Evolutionary conservation across 2,797 vertebrate genomes (phyloP).

Genomic region (Fundulus diaphanus): DNA sequence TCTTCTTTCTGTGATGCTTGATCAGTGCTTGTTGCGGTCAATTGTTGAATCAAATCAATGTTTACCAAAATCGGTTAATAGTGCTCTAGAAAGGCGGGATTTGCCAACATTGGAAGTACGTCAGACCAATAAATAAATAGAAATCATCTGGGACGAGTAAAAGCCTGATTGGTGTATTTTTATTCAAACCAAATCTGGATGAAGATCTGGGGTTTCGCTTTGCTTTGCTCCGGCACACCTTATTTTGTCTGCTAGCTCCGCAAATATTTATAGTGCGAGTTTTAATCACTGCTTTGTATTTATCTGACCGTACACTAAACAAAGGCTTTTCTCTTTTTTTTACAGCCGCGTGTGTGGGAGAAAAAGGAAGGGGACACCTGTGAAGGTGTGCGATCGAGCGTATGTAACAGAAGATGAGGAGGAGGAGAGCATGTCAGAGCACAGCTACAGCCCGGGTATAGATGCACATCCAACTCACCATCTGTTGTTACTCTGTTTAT

Average conservation of each 20-base stretch:
- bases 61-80: not conserved
- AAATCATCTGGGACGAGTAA: not conserved
- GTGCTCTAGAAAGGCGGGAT: not conserved
- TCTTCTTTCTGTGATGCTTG: no score
- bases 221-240: constrained; percentile 3
- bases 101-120: not conserved
- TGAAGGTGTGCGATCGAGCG: constrained; percentile 85
- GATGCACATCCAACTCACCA: constrained; percentile 19
- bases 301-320: constrained; percentile 16
- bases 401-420: constrained; percentile 87
- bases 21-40: not conserved
- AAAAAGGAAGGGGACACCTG: constrained; percentile 86
- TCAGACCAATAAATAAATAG: not conserved
- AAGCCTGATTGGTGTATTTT: not conserved
- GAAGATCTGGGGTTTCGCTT: not conserved
- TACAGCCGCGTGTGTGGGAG: constrained; percentile 83
- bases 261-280: not conserved
- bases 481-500: constrained; percentile 38
- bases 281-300: not conserved
- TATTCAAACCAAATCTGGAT: not conserved
- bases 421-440: constrained; percentile 87
- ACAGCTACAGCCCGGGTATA: constrained; percentile 86
- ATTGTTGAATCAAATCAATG: not conserved
- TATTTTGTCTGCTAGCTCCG: not conserved
- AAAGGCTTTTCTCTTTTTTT: constrained; percentile 41